Conservation (phyloP, 2,797 vertebrate genomes). For the Rhinogobio ventralis region DNA sequence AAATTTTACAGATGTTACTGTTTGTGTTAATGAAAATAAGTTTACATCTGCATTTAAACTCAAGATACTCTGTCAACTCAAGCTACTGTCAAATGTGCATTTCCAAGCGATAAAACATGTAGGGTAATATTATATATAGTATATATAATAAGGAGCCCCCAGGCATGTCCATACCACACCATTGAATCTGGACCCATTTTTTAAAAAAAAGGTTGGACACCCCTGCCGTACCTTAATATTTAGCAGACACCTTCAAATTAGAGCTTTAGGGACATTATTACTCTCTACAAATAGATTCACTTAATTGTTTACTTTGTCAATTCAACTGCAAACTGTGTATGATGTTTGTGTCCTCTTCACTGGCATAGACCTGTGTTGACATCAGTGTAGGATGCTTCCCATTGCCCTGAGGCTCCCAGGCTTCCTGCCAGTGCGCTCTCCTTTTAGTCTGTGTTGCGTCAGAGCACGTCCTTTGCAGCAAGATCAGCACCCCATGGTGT, state of each 20-base stretch:
- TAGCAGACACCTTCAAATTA: neutral
- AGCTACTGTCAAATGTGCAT: too few relatives aligned
- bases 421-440: conserved; percentile 60
- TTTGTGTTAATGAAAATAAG: too few relatives aligned
- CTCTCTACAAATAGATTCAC: neutral
- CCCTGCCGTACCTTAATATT: neutral
- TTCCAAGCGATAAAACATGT: too few relatives aligned
- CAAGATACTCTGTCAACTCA: too few relatives aligned
- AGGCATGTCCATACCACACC: too few relatives aligned
- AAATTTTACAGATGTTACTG: too few relatives aligned
- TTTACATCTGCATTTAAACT: too few relatives aligned
- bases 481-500: conserved; percentile 36
- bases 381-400: conserved; percentile 20
- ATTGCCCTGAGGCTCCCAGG: conserved; percentile 35
- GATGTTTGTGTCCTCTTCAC: conserved; percentile 29
- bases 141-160: too few relatives aligned
- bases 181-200: too few relatives aligned
- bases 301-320: conserved; percentile 27
- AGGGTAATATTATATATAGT: too few relatives aligned
- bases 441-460: conserved; percentile 67
- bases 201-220: too few relatives aligned
- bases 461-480: conserved; percentile 51
- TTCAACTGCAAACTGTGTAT: conserved; percentile 1
- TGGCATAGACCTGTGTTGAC: conserved; percentile 1
- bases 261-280: neutral